Base-by-base conservation (phyloP, 2,888 invertebrate genomes). In the Acanthopleura granulata region DNA sequence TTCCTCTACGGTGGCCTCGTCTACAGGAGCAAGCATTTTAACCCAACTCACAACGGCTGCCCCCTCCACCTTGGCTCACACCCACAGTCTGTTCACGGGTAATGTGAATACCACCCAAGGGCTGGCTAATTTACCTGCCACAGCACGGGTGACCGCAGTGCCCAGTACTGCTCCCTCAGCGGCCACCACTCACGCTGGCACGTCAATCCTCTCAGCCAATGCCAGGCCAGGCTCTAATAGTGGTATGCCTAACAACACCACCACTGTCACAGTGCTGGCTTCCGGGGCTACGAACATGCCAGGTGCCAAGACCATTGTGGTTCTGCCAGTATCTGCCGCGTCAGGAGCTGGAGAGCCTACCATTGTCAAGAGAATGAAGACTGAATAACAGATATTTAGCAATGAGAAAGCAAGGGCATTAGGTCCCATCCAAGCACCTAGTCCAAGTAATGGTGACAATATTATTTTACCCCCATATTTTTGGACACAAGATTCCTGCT, bases 291-390 rank as follows among this genome's bases (percentile, higher is more conserved):
- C 30, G 3, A 62, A n/a, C 40, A 62, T 61, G 16, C 62, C 29
- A n/a, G 73, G 73, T n/a, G 61, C 62, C 22, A 73, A 73, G 49
- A 73, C 73, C 25, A 73, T 73, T 22, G 73, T 73, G 18, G 73
- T 73, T n/a, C 61, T 73, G 61, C 73, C 73, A 12, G 61, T 73
- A 15, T 73, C 73, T 11, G 62, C 73, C n/a, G 29, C 62, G 6
- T 27, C 66, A 66, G 66, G 22, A 18, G 29, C 22, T 16, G 66
- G 66, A 6, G 66, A 66, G 16, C 25, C 66, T 16, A 66, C 66
- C 16, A 27, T 66, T 66, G 66, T 27, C 66, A 66, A 66, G 29
- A 18, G 66, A 16, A 27, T 66, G 66, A 66, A 66, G 29, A 22
- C 29, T 6, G 66, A 66, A 25, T 66, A 66, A 25, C 22, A 22